phyloP scores from a whole-genome alignment of 2,888 invertebrate genomes.

The Plebejus anna region DNA sequence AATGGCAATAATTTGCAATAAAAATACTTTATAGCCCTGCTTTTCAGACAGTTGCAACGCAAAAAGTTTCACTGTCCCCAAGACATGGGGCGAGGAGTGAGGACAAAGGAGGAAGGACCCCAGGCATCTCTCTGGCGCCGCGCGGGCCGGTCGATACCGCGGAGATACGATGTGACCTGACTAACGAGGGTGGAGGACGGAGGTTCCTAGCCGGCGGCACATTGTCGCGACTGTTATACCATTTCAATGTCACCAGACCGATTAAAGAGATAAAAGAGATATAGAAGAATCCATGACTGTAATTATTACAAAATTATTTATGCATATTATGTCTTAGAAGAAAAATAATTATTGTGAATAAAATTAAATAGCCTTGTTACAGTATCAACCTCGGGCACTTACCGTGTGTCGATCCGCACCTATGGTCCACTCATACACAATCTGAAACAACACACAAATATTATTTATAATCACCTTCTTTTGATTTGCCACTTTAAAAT shows the following conservation, averaged over 20 bases:
- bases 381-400: background rate
- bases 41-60: background rate
- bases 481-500: too few relatives aligned
- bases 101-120: slow-evolving; percentile 1
- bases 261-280: background rate
- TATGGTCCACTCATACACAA: slow-evolving; percentile 25
- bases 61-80: background rate
- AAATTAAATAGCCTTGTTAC: too few relatives aligned
- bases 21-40: background rate
- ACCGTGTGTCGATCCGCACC: slow-evolving; percentile 3
- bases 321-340: background rate
- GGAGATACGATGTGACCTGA: background rate
- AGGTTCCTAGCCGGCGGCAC: background rate
- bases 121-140: slow-evolving; percentile 6
- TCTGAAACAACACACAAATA: slow-evolving; percentile 23
- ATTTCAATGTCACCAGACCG: slow-evolving; percentile 10
- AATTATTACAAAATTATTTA: background rate
- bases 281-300: background rate
- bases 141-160: slow-evolving; percentile 12
- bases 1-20: background rate
- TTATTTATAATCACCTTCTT: background rate
- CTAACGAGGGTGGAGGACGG: slow-evolving; percentile 2
- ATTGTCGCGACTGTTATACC: slow-evolving; percentile 3
- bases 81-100: background rate
- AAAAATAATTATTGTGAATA: background rate